Evolutionary conservation across 2,888 invertebrate species (phyloP), one percentile per base, ranked within the genome.

Genomic region (Pseudococcus viburni): DNA sequence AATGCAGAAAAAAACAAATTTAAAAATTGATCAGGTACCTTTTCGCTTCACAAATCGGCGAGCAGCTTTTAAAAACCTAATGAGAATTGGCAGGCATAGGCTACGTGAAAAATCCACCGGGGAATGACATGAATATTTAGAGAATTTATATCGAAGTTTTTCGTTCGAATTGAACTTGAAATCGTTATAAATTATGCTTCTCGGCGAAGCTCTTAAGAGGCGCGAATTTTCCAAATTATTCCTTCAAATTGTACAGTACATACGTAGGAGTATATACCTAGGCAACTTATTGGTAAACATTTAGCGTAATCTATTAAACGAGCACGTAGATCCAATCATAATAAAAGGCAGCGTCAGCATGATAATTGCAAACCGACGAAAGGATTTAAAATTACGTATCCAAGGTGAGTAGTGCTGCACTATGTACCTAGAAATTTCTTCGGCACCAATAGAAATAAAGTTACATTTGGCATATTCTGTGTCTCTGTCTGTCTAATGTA

Each of bases 91-190:
- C 55, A 55, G 12, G 15, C 17, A 8, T 15, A 55, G 12, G 15
- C 17, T 22, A 22, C 12, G 64, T 64, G 64, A 64, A 22, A 64
- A 64, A 64, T 64, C 64, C 64, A 1, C 12, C 8, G 11, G 22
- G 64, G 12, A 64, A 22, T 64, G 64, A 64, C 22, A 64, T 64
- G 64, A 64, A 64, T 64, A 64, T 64, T 64, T 64, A 64, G 22
- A 64, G 22, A 64, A 22, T 5, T 46, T 46, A 46, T 64, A 64
- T 19, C 5, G 64, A 64, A 64, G 64, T 64, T 64, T 64, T 64
- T 22, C 22, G 64, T 64, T 22, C 6, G 22, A 64, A 64, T 19
- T 22, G 22, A 22, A 64, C 7, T 22, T 64, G 15, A 22, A 64
- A 64, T 64, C 19, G 3, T 64, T 19, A 64, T 64, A 22, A 64